Evolutionary conservation across 37 sponge, comb jelly and placozoan species (phyloP).

Genomic region (Petrosia ficiformis): DNA sequence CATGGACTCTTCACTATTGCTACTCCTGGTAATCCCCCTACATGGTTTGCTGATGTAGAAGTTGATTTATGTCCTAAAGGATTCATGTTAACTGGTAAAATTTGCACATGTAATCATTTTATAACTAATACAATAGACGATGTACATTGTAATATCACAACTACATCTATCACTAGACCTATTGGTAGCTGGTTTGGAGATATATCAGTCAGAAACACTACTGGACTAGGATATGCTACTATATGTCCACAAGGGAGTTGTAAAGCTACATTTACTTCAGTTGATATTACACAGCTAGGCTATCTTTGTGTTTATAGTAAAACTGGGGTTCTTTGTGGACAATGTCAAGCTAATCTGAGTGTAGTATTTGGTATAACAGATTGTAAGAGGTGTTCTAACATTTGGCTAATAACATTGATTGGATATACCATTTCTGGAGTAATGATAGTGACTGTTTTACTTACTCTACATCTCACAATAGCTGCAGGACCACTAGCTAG

Average conservation of each 20-base stretch:
- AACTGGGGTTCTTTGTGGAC: neutral
- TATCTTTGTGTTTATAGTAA: neutral
- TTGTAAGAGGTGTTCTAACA: neutral
- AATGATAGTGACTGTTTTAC: neutral
- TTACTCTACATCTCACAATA: neutral
- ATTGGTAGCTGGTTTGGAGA: neutral
- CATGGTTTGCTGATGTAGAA: neutral
- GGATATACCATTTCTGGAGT: neutral
- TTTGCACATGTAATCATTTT: neutral
- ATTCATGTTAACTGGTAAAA: neutral
- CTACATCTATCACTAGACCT: neutral
- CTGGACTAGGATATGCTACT: neutral
- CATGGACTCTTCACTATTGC: neutral
- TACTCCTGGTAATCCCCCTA: neutral
- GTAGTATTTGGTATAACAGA: neutral
- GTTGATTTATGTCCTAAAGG: neutral
- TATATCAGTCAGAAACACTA: too few species aligned
- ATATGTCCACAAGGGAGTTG: neutral
- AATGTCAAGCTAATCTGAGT: neutral
- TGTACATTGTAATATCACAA: neutral
- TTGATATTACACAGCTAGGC: neutral
- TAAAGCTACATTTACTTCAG: neutral
- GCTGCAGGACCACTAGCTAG: neutral
- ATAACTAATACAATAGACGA: neutral
- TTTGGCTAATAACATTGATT: neutral